Evolutionary conservation across 2,797 vertebrate species (phyloP).

Genomic region (Florisuga fusca): DNA sequence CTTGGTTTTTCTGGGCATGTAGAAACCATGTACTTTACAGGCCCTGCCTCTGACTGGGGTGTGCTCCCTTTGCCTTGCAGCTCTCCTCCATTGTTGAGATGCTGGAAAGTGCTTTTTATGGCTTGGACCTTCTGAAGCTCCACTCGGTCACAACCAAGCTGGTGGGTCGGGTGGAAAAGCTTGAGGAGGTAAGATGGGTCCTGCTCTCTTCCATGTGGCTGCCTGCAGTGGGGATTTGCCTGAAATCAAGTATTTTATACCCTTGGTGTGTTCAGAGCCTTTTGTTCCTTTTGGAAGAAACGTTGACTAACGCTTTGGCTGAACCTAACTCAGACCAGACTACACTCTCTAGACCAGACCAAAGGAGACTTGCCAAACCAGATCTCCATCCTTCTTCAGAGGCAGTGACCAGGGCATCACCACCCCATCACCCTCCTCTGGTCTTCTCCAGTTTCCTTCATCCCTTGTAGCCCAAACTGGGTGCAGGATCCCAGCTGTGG

Average conservation of each 20-base stretch:
- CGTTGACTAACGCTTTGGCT: background rate
- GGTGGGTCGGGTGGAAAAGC: conserved; percentile 87
- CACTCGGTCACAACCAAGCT: conserved; percentile 91
- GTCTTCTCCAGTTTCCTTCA: background rate
- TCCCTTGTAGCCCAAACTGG: background rate
- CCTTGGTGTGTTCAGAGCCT: background rate
- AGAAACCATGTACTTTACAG: background rate
- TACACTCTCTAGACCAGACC: background rate
- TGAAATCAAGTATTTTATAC: background rate
- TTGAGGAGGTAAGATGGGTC: conserved; percentile 88
- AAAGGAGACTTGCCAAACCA: background rate
- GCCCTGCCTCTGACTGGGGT: background rate
- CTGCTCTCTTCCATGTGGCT: background rate
- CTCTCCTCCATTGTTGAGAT: conserved; percentile 90
- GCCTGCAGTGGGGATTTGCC: fast-evolving
- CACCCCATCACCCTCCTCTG: background rate
- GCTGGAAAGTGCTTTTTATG: conserved; percentile 93
- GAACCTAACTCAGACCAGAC: background rate
- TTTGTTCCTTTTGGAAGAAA: background rate
- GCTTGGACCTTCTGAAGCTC: conserved; percentile 93
- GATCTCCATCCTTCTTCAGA: fast-evolving
- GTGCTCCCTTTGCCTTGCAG: conserved; percentile 77
- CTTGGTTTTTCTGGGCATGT: fast-evolving
- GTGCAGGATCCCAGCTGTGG: fast-evolving
- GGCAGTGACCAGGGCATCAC: background rate